phyloP scores from a whole-genome alignment of 2,113 vertebrate species.

The Athene cunicularia region DNA sequence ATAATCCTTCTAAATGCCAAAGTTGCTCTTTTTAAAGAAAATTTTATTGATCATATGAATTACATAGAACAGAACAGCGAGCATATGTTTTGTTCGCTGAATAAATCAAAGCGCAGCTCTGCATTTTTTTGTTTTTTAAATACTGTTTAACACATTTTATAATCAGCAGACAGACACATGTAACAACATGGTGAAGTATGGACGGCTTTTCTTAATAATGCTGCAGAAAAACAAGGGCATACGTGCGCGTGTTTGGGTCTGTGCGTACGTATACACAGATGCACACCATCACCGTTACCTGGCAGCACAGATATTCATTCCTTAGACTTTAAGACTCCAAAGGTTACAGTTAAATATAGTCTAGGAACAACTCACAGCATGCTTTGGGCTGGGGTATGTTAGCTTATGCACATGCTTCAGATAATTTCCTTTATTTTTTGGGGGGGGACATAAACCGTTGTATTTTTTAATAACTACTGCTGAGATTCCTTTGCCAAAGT shows the following conservation, averaged over 20 bases:
- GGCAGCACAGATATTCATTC: background rate
- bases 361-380: constrained; percentile 24
- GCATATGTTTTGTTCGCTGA: constrained; percentile 86
- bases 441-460: background rate
- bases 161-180: constrained; percentile 85
- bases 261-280: background rate
- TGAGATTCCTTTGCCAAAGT: background rate
- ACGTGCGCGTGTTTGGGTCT: background rate
- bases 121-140: constrained; percentile 83
- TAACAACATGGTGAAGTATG: constrained; percentile 81
- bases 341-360: constrained; percentile 58
- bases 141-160: constrained; percentile 86
- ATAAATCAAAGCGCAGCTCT: constrained; percentile 84
- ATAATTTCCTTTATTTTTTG: constrained; percentile 36
- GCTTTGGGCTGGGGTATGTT: constrained; percentile 56
- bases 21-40: constrained; percentile 79
- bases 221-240: constrained; percentile 49
- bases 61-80: constrained; percentile 83
- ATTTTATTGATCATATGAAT: constrained; percentile 84
- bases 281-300: constrained; percentile 22
- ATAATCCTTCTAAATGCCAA: constrained; percentile 69
- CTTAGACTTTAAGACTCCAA: constrained; percentile 27
- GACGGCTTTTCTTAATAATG: constrained; percentile 81
- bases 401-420: constrained; percentile 30
- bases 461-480: constrained; percentile 4